Conservation (phyloP, 2,888 invertebrate species). For the Oligia strigilis region DNA sequence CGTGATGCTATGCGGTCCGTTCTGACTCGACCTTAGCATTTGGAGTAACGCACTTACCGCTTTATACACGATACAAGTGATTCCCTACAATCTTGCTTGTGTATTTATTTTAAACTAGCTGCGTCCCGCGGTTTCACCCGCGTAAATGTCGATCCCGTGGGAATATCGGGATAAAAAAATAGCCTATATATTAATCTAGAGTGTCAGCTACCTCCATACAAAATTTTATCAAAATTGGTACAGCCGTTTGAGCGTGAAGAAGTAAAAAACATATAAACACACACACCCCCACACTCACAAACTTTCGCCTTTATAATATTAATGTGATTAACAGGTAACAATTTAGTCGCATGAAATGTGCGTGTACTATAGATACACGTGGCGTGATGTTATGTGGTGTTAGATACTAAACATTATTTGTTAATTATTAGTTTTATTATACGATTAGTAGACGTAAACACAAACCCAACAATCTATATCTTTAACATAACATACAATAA, state of each 20-base stretch:
- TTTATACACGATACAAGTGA: constrained; percentile 41
- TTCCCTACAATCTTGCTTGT: constrained; percentile 20
- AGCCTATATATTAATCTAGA: too few relatives aligned
- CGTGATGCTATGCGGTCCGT: constrained; percentile 80
- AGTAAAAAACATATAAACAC: too few relatives aligned
- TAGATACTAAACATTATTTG: not conserved
- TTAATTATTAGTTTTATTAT: not conserved
- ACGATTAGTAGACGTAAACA: not conserved
- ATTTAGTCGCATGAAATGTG: not conserved
- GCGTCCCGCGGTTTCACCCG: too few relatives aligned
- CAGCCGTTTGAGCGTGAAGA: too few relatives aligned
- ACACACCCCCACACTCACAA: too few relatives aligned
- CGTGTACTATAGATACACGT: not conserved
- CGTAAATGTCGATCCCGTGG: too few relatives aligned
- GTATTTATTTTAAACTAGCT: not conserved
- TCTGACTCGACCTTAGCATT: constrained; percentile 83
- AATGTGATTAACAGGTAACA: not conserved
- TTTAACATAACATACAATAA: too few relatives aligned
- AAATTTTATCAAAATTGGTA: too few relatives aligned
- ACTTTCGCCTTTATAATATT: too few relatives aligned
- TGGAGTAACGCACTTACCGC: constrained; percentile 59
- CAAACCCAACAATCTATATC: not conserved
- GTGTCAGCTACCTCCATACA: too few relatives aligned
- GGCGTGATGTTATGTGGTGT: not conserved
- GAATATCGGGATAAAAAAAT: too few relatives aligned